Conservation (phyloP, 2,888 invertebrate genomes). For the Harpalus rufipes region DNA sequence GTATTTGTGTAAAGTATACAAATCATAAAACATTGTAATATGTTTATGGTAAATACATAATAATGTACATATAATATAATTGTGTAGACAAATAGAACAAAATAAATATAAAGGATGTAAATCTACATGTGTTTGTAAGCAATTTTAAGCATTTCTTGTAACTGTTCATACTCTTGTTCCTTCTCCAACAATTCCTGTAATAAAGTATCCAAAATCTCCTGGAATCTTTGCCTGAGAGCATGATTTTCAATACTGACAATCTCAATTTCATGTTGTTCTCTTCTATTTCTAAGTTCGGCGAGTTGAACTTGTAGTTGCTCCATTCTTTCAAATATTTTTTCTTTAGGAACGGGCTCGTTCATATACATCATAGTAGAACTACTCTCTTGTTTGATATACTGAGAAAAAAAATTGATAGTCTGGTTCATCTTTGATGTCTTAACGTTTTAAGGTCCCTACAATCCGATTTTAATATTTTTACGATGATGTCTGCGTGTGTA, state of each 20-base stretch:
- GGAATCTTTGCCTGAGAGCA: slow-evolving; percentile 88
- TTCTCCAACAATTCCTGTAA: slow-evolving; percentile 89
- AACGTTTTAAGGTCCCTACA: too few species aligned
- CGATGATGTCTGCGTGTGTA: too few species aligned
- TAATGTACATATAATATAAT: too few species aligned
- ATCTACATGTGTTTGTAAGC: slow-evolving; percentile 56
- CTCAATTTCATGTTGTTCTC: slow-evolving; percentile 89
- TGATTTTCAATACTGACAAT: slow-evolving; percentile 92
- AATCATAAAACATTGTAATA: too few species aligned
- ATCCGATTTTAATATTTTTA: too few species aligned
- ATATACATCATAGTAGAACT: slow-evolving; percentile 17
- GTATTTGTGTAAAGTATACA: too few species aligned
- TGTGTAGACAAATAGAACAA: too few species aligned
- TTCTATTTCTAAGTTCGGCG: slow-evolving; percentile 85
- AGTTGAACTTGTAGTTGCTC: slow-evolving; percentile 87
- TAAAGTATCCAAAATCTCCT: slow-evolving; percentile 87
- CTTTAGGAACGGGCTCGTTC: slow-evolving; percentile 67
- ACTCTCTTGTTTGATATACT: slow-evolving; percentile 52
- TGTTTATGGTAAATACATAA: too few species aligned
- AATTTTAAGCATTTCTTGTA: slow-evolving; percentile 74
- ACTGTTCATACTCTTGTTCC: slow-evolving; percentile 82
- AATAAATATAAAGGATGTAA: not conserved
- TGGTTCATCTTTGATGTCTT: slow-evolving; percentile 46
- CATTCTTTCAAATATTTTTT: slow-evolving; percentile 79
- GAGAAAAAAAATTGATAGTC: slow-evolving; percentile 52